Evolutionary conservation across 2,888 invertebrate species (phyloP).

Genomic region (Drosophila limbata): DNA sequence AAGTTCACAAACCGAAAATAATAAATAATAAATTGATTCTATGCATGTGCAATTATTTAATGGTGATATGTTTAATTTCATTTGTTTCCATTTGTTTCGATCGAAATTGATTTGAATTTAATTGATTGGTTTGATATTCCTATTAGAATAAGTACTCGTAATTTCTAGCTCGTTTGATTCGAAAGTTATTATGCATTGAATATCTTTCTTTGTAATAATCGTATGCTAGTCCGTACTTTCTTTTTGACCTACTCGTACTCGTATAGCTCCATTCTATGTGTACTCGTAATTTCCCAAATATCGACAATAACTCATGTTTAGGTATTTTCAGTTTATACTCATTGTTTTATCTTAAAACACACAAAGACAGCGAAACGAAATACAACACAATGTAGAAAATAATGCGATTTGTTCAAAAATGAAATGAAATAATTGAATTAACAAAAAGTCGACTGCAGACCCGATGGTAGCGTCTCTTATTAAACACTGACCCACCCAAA

Average conservation of each 20-base stretch:
- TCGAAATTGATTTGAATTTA: slow-evolving; percentile 41
- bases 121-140: slow-evolving; percentile 25
- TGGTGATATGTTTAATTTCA: slow-evolving; percentile 22
- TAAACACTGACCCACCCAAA: slow-evolving; percentile 43
- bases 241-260: slow-evolving; percentile 43
- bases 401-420: slow-evolving; percentile 46
- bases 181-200: slow-evolving; percentile 63
- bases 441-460: slow-evolving; percentile 84
- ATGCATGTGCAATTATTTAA: slow-evolving; percentile 51
- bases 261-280: slow-evolving; percentile 37
- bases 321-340: slow-evolving; percentile 34
- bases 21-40: slow-evolving; percentile 30
- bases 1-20: slow-evolving; percentile 24
- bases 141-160: slow-evolving; percentile 59
- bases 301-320: slow-evolving; percentile 23
- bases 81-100: slow-evolving; percentile 30
- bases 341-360: slow-evolving; percentile 29
- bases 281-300: slow-evolving; percentile 40
- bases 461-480: slow-evolving; percentile 84
- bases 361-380: slow-evolving; percentile 42
- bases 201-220: slow-evolving; percentile 56
- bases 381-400: slow-evolving; percentile 27
- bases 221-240: slow-evolving; percentile 58
- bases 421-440: slow-evolving; percentile 33
- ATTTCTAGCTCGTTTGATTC: slow-evolving; percentile 75